These are phyloP conservation scores for Noctua comes DNA, from an alignment of 2,888 invertebrate species.

Conservation along the genomic window DNA sequence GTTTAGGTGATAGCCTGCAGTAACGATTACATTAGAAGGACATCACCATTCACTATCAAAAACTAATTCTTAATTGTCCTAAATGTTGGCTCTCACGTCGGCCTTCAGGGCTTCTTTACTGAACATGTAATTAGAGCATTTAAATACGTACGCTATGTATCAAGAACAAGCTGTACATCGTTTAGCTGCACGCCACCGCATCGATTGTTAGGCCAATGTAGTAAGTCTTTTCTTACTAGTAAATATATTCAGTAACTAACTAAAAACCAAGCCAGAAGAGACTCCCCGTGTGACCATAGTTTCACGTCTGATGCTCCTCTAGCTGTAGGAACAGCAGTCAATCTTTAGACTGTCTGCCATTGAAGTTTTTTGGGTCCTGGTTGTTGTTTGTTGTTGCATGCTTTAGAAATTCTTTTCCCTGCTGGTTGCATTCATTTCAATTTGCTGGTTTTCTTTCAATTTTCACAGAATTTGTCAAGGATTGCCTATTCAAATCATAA, in stretches of 20 bases:
- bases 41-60: neutral
- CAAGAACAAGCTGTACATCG: slow-evolving; percentile 54
- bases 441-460: neutral
- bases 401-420: neutral
- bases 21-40: neutral
- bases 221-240: slow-evolving; percentile 10
- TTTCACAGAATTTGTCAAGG: neutral
- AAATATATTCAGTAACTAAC: slow-evolving; percentile 13
- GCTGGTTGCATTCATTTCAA: neutral
- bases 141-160: slow-evolving; percentile 62
- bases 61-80: slow-evolving; percentile 13
- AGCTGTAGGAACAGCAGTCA: neutral
- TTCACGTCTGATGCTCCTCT: neutral
- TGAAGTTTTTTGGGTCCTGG: too few species aligned
- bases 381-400: neutral
- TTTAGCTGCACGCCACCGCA: slow-evolving; percentile 66
- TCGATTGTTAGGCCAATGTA: slow-evolving; percentile 29
- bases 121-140: slow-evolving; percentile 60
- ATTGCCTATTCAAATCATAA: neutral
- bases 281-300: neutral
- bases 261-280: neutral
- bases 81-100: slow-evolving; percentile 53
- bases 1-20: too few species aligned
- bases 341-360: neutral
- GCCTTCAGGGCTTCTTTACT: slow-evolving; percentile 55